These are phyloP conservation scores for Epizoanthus illoricatus DNA, from an alignment of 92 coral and sea anemone genomes.

Conservation along the genomic window DNA sequence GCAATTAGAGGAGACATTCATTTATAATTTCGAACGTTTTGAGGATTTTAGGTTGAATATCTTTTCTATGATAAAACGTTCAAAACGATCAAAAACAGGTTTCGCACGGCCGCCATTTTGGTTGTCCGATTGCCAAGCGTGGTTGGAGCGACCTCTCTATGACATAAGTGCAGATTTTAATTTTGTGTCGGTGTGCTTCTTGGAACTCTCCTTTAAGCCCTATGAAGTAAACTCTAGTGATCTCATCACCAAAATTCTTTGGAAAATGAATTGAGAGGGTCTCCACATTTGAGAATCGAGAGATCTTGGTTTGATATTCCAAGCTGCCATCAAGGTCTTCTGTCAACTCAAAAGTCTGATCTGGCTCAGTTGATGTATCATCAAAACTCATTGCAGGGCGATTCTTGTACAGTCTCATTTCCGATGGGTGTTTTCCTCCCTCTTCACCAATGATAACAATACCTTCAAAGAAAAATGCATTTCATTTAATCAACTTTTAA, in stretches of 20 bases:
- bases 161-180: conserved; percentile 94
- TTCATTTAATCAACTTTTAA: no score
- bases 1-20: no score
- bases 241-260: conserved; percentile 93
- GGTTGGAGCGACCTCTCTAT: no score
- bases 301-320: conserved; percentile 88
- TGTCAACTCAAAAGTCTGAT: conserved; percentile 85
- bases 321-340: conserved; percentile 88
- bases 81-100: no score
- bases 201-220: conserved; percentile 94
- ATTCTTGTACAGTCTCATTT: conserved; percentile 91
- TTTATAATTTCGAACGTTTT: no score
- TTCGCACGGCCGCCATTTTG: no score
- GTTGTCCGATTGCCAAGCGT: no score
- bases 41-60: no score
- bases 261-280: conserved; percentile 92
- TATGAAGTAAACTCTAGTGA: conserved; percentile 83
- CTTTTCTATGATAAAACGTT: no score
- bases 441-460: conserved; percentile 90
- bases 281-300: conserved; percentile 91
- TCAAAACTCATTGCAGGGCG: conserved; percentile 96
- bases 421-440: conserved; percentile 85
- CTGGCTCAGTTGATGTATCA: conserved; percentile 83
- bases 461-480: background rate
- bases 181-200: conserved; percentile 89